Base-by-base conservation (phyloP, 2,888 invertebrate species). In the Agonopterix subpropinquella region DNA sequence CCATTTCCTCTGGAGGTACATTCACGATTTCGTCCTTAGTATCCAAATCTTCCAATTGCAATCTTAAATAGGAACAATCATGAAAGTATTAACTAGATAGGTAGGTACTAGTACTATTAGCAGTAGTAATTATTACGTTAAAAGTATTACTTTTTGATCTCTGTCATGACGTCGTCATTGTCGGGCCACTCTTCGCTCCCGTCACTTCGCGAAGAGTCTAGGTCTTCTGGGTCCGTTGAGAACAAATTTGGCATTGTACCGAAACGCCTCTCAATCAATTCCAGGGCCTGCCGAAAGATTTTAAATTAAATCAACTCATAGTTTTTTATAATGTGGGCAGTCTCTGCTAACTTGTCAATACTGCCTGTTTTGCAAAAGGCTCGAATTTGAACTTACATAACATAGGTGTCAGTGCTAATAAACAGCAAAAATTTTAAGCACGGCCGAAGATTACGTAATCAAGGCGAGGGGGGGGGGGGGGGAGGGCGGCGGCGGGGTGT, bases 241-340 rank as follows among this genome's bases (percentile, higher is more conserved):
- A 92, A 91, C n/a, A 92, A 87, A 47, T 90, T 90, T 1, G 92
- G 93, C 66, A 91, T 92, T 45, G 91, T 77, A 11, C 93, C 93
- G 62, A 92, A 94, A 60, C 94, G 92, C 64, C 93, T 91, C 70
- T 96, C 95, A 48, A 96, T 94, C 63, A 96, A 85, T 77, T 96
- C 96, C 58, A 96, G 77, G 0, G 96, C 96, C 89, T 98, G 94
- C 11, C 50, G 58, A 54, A 48, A 44, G 10, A 39, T 39, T 9
- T 4, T 10, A 39, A 28, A 28, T 28, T 28, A 28, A 28, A 28
- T 28, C 28, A 5, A 28, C 5, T 2, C 28, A 2, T 28, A 5
- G 28, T 28, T 28, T 28, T 28, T 28, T 5, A 0, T 4, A 28
- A 1, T 7, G 7, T 18, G 18, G 18, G 18, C 18, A 28, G 28